Evolutionary conservation across 1,140 invertebrate species (phyloP).

Genomic region (Anthonomus grandis): DNA sequence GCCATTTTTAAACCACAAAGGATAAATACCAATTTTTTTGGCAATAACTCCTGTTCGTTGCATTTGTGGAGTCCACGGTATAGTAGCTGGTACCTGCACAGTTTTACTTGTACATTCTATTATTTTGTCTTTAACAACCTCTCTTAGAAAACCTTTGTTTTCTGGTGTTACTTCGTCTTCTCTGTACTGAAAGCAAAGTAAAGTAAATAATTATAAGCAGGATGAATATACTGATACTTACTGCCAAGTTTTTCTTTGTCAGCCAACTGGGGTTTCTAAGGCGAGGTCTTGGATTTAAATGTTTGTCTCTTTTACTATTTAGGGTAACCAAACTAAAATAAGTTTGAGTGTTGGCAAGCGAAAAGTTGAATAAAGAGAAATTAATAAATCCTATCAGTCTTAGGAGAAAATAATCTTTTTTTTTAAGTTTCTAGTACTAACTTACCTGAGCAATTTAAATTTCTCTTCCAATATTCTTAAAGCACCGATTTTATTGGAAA

Average conservation of each 20-base stretch:
- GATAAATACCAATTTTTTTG: slow-evolving; percentile 89
- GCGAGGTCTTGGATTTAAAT: slow-evolving; percentile 48
- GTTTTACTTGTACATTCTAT: slow-evolving; percentile 53
- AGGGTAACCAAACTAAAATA: too few relatives aligned
- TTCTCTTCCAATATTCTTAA: too few relatives aligned
- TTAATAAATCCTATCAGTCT: too few relatives aligned
- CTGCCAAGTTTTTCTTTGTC: slow-evolving; percentile 51
- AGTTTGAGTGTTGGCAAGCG: too few relatives aligned
- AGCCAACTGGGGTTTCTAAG: slow-evolving; percentile 59
- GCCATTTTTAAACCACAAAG: slow-evolving; percentile 89
- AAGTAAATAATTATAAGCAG: slow-evolving; percentile 5
- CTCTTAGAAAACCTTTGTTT: slow-evolving; percentile 79
- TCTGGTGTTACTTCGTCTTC: slow-evolving; percentile 72
- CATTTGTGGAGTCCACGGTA: slow-evolving; percentile 62
- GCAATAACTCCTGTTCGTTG: slow-evolving; percentile 83
- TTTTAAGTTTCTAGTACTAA: too few relatives aligned
- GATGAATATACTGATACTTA: slow-evolving; percentile 44
- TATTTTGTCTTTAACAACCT: slow-evolving; percentile 63
- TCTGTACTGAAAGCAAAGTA: slow-evolving; percentile 52
- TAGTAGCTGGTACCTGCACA: slow-evolving; percentile 51
- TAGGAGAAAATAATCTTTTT: too few relatives aligned
- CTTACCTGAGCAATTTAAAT: too few relatives aligned
- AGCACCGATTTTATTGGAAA: too few relatives aligned
- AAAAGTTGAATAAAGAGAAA: too few relatives aligned
- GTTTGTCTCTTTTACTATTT: slow-evolving; percentile 34